Evolutionary conservation across 1,140 invertebrate species (phyloP), one percentile per base, ranked within the genome.

Genomic region (Dinothrombium tinctorium): DNA sequence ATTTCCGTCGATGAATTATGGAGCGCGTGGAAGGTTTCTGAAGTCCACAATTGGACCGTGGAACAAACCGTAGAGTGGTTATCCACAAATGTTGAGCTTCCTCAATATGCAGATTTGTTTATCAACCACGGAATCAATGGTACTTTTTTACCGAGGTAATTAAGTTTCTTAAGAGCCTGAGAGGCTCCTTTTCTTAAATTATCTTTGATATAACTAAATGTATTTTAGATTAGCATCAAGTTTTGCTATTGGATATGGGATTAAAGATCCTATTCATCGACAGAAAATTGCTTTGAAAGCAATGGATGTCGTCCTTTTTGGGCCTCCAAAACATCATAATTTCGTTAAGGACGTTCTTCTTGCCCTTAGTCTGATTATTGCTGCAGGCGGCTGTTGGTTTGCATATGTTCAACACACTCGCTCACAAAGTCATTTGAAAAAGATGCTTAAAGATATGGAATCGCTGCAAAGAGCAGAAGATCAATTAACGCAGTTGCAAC

Each of bases 231-330:
- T n/a, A n/a, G n/a, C n/a, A n/a, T n/a, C n/a, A n/a, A n/a, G n/a
- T n/a, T 51, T 43, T 22, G 44, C 40, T 5, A 36, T 76, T 25
- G n/a, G 17, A 4, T 63, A 94, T 47, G 86, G 86, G n/a, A 90
- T 95, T 49, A 90, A 89, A 59, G 86, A 94, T 65, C 78, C 80
- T 12, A 89, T 90, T 51, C 84, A 94, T 58, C 86, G 82, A 56
- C 83, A 90, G 64, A 94, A 94, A 63, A 74, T 95, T 41, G 73
- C 81, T 3, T 63, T 94, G 20, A 94, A 95, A 63, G 86, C 87
- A 26, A 90, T 89, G 79, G 89, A 95, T 61, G 77, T 89, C 43
- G 86, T 95, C 7, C 63, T 95, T 8, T 95, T 95, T 64, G 89
- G 89, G 32, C 78, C 83, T 40, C 84, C 86, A n/a, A 86, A 86